A percentile compares a stretch with the other conserved stretches of the same genome.
These are phyloP conservation scores for Phoebastria nigripes DNA, from an alignment of 2,797 vertebrate species.

Conservation along the genomic window DNA sequence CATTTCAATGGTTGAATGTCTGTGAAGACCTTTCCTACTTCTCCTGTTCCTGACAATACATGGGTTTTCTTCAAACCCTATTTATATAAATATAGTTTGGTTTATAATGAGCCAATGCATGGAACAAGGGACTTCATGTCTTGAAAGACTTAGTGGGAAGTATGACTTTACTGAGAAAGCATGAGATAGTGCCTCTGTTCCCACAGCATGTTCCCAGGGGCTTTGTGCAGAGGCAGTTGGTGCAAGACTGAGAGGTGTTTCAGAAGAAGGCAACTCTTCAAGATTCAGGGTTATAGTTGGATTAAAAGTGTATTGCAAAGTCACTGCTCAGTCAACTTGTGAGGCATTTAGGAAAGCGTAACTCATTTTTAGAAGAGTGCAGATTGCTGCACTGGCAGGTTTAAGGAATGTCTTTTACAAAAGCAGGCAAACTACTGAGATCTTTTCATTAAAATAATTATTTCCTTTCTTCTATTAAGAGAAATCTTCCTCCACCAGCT, in stretches of 20 bases:
- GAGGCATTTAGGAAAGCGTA: not conserved
- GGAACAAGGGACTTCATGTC: not conserved
- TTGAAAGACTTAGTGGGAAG: not conserved
- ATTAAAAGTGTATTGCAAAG: not conserved
- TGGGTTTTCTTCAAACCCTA: not conserved
- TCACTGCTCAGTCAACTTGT: not conserved
- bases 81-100: not conserved
- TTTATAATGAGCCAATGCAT: not conserved
- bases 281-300: not conserved
- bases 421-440: not conserved
- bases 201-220: rapidly evolving
- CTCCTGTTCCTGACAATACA: not conserved
- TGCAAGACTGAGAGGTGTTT: not conserved
- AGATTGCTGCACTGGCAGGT: not conserved
- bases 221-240: not conserved
- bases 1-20: not conserved
- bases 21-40: not conserved
- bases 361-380: not conserved
- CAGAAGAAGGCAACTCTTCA: not conserved
- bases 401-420: not conserved
- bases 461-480: not conserved
- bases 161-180: not conserved
- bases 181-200: not conserved
- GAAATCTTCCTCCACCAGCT: not conserved
- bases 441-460: not conserved